Conservation (phyloP, 2,888 invertebrate genomes). For the Volucella bombylans region DNA sequence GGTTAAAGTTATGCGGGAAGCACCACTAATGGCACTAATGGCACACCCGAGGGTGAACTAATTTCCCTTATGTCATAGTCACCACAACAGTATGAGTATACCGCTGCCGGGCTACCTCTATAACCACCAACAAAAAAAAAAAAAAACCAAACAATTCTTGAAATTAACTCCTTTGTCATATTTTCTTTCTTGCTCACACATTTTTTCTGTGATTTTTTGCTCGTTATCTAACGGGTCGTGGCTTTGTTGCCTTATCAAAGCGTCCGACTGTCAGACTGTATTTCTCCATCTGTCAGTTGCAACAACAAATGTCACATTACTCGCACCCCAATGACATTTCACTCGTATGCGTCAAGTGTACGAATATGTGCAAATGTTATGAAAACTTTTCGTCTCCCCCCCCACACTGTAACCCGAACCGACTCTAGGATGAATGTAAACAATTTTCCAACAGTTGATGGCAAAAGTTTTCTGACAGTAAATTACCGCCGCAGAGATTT, state of each 20-base stretch:
- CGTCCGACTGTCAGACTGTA: constrained; percentile 25
- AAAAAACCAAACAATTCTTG: not conserved
- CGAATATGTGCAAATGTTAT: constrained; percentile 35
- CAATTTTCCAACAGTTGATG: constrained; percentile 34
- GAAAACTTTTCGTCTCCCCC: constrained; percentile 12
- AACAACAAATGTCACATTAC: constrained; percentile 39
- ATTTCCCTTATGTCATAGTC: constrained; percentile 11
- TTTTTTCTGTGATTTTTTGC: constrained; percentile 21
- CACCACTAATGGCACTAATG: constrained; percentile 46
- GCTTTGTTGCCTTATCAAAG: constrained; percentile 40
- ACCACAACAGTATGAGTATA: not conserved
- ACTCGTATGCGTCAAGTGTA: constrained; percentile 20
- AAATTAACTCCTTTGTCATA: constrained; percentile 52
- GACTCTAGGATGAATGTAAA: too few species aligned
- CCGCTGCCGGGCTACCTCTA: not conserved
- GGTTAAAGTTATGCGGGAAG: constrained; percentile 44
- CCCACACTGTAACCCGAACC: too few species aligned
- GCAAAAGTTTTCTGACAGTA: constrained; percentile 48
- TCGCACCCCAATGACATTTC: constrained; percentile 12
- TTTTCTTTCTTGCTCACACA: not conserved
- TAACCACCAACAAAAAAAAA: constrained; percentile 21
- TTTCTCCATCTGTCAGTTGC: constrained; percentile 58
- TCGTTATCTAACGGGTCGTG: not conserved
- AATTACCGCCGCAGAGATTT: constrained; percentile 23
- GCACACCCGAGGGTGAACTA: constrained; percentile 22